Percentiles rank a stretch among this genome's conserved stretches.
These are phyloP conservation scores for Brachirus orientalis DNA, from an alignment of 2,113 vertebrate genomes.

Conservation along the genomic window DNA sequence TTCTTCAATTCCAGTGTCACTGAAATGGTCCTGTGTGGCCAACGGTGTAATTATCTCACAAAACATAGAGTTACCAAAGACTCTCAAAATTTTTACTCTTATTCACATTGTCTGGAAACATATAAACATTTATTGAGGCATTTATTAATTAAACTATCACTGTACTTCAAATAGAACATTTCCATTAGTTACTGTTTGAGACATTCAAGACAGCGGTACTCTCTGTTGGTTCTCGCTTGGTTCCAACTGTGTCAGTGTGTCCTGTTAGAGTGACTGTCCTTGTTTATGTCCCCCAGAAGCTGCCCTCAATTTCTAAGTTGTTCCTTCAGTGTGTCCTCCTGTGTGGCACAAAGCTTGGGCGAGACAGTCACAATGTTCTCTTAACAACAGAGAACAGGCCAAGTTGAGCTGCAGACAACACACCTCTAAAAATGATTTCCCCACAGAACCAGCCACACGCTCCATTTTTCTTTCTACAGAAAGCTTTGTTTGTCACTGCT, in stretches of 20 bases:
- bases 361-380: constrained; percentile 27
- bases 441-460: constrained; percentile 24
- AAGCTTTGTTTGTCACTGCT: constrained; percentile 28
- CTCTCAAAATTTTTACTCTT: too few species aligned
- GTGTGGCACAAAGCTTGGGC: constrained; percentile 33
- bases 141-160: too few species aligned
- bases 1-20: too few species aligned
- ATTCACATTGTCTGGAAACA: too few species aligned
- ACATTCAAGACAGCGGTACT: too few species aligned
- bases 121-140: too few species aligned
- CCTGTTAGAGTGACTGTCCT: constrained; percentile 41
- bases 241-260: constrained; percentile 5
- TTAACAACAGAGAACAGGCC: constrained; percentile 34
- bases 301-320: constrained; percentile 53
- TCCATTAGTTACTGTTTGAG: too few species aligned
- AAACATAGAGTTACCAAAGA: too few species aligned
- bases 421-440: constrained; percentile 48
- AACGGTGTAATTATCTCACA: too few species aligned
- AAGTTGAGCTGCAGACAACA: constrained; percentile 49
- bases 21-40: too few species aligned
- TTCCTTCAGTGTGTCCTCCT: constrained; percentile 29
- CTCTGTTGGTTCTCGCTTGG: not conserved
- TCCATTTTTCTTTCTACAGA: constrained; percentile 37
- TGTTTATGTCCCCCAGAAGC: constrained; percentile 42
- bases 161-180: too few species aligned